Evolutionary conservation across 2,888 invertebrate species (phyloP).

Genomic region (Steinernema scapterisci): DNA sequence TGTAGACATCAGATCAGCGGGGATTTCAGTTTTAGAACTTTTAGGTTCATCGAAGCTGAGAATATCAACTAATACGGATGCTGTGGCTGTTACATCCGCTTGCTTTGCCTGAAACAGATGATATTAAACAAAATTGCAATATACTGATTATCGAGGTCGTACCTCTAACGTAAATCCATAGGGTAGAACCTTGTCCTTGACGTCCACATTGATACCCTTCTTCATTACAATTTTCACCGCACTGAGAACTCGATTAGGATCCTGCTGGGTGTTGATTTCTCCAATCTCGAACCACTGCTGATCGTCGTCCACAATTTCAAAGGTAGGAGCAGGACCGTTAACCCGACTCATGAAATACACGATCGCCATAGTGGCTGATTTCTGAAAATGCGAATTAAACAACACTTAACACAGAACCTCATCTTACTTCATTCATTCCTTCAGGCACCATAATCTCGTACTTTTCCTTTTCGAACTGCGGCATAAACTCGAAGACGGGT

Average conservation of each 20-base stretch:
- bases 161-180: neutral
- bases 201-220: slow-evolving; percentile 38
- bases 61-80: slow-evolving; percentile 49
- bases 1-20: neutral
- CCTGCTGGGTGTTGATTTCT: slow-evolving; percentile 40
- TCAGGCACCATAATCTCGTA: slow-evolving; percentile 61
- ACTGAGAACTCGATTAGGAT: slow-evolving; percentile 47
- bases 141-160: neutral
- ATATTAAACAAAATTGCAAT: neutral
- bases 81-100: slow-evolving; percentile 29
- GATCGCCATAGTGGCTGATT: slow-evolving; percentile 47
- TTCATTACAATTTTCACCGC: slow-evolving; percentile 44
- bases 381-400: slow-evolving; percentile 35
- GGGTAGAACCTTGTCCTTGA: slow-evolving; percentile 33
- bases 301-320: slow-evolving; percentile 46
- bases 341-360: slow-evolving; percentile 49
- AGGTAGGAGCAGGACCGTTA: slow-evolving; percentile 43
- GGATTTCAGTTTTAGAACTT: neutral
- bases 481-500: slow-evolving; percentile 43
- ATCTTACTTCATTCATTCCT: slow-evolving; percentile 42
- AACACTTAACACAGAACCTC: neutral
- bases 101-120: slow-evolving; percentile 37
- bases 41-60: slow-evolving; percentile 39
- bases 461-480: slow-evolving; percentile 52
- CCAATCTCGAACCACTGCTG: slow-evolving; percentile 52